Evolutionary conservation across 2,888 invertebrate genomes (phyloP).

Genomic region (Trichacis sp.): DNA sequence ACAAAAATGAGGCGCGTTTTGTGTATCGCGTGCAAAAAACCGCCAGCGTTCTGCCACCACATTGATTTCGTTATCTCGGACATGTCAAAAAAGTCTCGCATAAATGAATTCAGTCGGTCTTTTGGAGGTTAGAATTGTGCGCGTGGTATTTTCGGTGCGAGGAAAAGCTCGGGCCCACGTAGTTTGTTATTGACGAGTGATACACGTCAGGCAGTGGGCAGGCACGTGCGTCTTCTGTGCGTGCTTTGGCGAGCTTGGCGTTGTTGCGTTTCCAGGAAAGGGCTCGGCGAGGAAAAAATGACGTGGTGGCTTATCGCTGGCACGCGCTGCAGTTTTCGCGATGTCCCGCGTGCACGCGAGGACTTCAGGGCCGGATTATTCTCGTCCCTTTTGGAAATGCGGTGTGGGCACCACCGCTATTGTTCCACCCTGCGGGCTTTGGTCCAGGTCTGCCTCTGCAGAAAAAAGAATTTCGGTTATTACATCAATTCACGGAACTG

Average conservation of each 20-base stretch:
- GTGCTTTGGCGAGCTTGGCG: conserved; percentile 41
- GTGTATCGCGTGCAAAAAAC: background rate
- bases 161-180: conserved; percentile 8
- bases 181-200: conserved; percentile 30
- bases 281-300: conserved; percentile 28
- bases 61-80: background rate
- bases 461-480: background rate
- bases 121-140: background rate
- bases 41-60: background rate
- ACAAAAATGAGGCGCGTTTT: background rate
- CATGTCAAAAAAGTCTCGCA: no score
- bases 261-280: conserved; percentile 21
- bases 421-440: conserved; percentile 74
- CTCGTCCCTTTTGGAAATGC: conserved; percentile 47
- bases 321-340: conserved; percentile 33
- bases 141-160: conserved; percentile 10
- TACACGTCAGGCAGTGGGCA: conserved; percentile 37
- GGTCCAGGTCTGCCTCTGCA: conserved; percentile 73
- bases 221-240: conserved; percentile 48
- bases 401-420: conserved; percentile 68
- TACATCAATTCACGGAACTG: no score
- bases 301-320: conserved; percentile 34
- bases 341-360: conserved; percentile 37
- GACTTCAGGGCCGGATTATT: conserved; percentile 39
- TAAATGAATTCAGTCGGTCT: background rate